A percentile compares a stretch with the other conserved stretches of the same genome.
These are phyloP conservation scores for Penaeus monodon DNA, from an alignment of 2,888 invertebrate species.

Conservation along the genomic window DNA sequence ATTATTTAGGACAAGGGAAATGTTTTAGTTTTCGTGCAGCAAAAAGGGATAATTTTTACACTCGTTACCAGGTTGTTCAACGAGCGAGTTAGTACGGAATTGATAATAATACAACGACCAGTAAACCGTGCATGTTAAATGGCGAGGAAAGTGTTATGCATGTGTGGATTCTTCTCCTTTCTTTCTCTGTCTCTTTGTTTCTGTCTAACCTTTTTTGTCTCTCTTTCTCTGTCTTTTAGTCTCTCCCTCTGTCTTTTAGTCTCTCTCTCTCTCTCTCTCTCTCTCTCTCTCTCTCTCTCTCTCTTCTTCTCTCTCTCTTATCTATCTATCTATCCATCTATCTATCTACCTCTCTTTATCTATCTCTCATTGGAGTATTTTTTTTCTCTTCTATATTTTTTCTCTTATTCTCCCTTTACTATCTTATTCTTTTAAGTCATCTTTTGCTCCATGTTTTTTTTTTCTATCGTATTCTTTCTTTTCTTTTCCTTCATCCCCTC, in stretches of 20 bases:
- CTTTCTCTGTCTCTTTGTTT: not conserved
- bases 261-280: not conserved
- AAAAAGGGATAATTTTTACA: too few species aligned
- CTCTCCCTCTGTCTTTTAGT: not conserved
- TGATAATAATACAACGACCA: too few species aligned
- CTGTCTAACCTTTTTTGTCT: not conserved
- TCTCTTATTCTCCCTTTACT: not conserved
- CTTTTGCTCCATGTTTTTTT: not conserved
- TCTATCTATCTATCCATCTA: not conserved
- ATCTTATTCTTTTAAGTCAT: not conserved
- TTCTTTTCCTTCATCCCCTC: not conserved
- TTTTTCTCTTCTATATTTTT: not conserved
- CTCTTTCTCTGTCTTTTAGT: not conserved
- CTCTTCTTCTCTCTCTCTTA: not conserved
- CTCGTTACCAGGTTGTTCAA: too few species aligned
- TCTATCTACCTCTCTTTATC: not conserved
- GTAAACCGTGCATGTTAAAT: too few species aligned
- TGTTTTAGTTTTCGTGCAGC: too few species aligned
- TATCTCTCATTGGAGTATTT: not conserved
- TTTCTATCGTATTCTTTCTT: not conserved
- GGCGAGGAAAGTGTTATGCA: not conserved
- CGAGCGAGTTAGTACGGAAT: too few species aligned
- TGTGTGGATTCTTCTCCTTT: not conserved
- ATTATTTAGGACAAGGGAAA: too few species aligned
- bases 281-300: not conserved